A percentile compares a stretch with the other conserved stretches of the same genome.
Conservation (phyloP, 2,888 invertebrate genomes). For the Trichopoda pennipes region DNA sequence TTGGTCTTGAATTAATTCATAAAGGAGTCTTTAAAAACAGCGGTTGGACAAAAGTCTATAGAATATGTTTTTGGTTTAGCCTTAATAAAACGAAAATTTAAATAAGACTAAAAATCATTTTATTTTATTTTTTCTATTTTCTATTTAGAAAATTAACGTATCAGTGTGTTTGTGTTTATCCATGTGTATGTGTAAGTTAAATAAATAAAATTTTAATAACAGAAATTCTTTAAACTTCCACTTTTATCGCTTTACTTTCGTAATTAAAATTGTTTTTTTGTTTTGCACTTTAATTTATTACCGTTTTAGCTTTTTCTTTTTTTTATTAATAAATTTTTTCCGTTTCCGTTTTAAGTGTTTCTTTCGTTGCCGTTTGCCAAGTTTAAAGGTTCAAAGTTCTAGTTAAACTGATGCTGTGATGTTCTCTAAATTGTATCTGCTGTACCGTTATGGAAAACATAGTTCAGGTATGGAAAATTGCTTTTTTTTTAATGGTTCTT, state of each 20-base stretch:
- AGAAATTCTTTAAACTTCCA: not conserved
- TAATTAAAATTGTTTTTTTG: slow-evolving; percentile 1
- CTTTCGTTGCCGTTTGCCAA: slow-evolving; percentile 29
- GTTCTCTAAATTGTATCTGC: not conserved
- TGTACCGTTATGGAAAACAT: not conserved
- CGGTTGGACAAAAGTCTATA: not conserved
- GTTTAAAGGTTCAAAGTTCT: slow-evolving; percentile 51
- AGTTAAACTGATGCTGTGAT: slow-evolving; percentile 58
- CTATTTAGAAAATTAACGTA: too few relatives aligned
- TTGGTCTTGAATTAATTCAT: not conserved
- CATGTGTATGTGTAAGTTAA: not conserved
- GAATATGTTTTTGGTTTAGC: slow-evolving; percentile 10
- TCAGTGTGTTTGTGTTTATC: not conserved
- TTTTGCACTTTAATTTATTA: not conserved
- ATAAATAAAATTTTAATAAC: not conserved
- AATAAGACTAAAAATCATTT: not conserved
- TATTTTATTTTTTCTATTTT: too few relatives aligned
- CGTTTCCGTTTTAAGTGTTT: slow-evolving; percentile 16
- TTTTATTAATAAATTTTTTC: slow-evolving; percentile 5
- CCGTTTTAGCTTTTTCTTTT: slow-evolving; percentile 11
- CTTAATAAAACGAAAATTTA: not conserved
- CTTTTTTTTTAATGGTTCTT: too few relatives aligned
- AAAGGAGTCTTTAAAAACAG: not conserved
- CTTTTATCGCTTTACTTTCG: slow-evolving; percentile 2
- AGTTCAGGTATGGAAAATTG: not conserved